Evolutionary conservation across 2,113 vertebrate species (phyloP).

Genomic region (Sardina pilchardus): DNA sequence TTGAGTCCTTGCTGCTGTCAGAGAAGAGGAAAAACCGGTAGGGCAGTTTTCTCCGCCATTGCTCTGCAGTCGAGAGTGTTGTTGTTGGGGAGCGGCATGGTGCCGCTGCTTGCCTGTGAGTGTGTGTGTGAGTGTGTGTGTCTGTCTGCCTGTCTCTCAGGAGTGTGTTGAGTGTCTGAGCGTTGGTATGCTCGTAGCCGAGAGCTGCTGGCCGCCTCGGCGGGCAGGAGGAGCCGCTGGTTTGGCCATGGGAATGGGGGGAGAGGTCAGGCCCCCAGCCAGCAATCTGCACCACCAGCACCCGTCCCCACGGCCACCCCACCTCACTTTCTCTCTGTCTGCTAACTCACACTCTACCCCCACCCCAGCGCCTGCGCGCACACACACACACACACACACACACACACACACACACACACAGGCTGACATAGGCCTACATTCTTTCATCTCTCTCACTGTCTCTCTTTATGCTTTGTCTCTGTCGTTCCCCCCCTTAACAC

Average conservation of each 20-base stretch:
- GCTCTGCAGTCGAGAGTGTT: constrained; percentile 19
- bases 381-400: not conserved
- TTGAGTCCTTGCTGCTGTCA: not conserved
- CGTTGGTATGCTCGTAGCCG: not conserved
- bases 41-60: constrained; percentile 30
- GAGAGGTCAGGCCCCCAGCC: constrained; percentile 30
- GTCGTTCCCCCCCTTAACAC: not conserved
- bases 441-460: constrained; percentile 11
- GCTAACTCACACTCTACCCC: not conserved
- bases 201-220: constrained; percentile 21
- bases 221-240: constrained; percentile 34
- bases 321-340: constrained; percentile 11
- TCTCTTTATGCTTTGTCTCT: constrained; percentile 3
- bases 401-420: constrained; percentile 10
- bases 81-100: not conserved
- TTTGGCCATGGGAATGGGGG: constrained; percentile 35
- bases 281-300: constrained; percentile 9
- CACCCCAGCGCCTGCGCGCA: not conserved
- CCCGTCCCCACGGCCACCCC: constrained; percentile 9
- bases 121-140: not conserved
- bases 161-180: constrained; percentile 15
- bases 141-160: not conserved
- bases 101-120: not conserved
- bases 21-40: constrained; percentile 21
- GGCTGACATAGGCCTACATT: not conserved